These are phyloP conservation scores for Ormyrus labotus DNA, from an alignment of 2,888 invertebrate genomes.

Conservation along the genomic window DNA sequence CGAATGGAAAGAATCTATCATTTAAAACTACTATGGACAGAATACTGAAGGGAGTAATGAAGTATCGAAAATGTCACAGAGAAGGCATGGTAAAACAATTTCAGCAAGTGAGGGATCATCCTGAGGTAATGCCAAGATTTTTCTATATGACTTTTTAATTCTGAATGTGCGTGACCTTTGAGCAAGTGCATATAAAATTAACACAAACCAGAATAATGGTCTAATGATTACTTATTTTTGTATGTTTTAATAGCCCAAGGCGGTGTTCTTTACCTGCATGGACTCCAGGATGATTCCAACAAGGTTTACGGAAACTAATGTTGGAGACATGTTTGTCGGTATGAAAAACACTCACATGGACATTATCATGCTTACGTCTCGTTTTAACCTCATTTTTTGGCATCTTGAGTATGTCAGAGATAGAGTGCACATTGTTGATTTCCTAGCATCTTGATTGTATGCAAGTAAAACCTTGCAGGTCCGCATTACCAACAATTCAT, in stretches of 20 bases:
- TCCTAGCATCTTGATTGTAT: conserved; percentile 45
- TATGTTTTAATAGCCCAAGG: conserved; percentile 85
- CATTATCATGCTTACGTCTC: conserved; percentile 50
- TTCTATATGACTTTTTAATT: background rate
- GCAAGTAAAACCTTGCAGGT: conserved; percentile 41
- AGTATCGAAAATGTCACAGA: conserved; percentile 88
- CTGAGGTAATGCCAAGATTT: conserved; percentile 80
- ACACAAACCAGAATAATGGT: background rate
- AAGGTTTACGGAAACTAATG: conserved; percentile 94
- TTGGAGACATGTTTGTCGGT: conserved; percentile 99
- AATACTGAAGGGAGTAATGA: conserved; percentile 92
- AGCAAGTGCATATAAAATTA: background rate
- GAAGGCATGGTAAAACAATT: conserved; percentile 95
- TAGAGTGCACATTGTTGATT: conserved; percentile 25
- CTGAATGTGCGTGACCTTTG: background rate
- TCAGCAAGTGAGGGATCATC: conserved; percentile 91
- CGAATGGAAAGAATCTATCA: conserved; percentile 2
- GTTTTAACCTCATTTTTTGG: conserved; percentile 45
- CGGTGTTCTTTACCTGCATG: conserved; percentile 98
- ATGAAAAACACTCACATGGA: conserved; percentile 67
- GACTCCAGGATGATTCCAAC: conserved; percentile 98
- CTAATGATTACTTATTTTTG: background rate
- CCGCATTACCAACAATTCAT: conserved; percentile 40
- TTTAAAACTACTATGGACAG: conserved; percentile 83
- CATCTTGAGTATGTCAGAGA: conserved; percentile 13